phyloP scores from a whole-genome alignment of 2,888 invertebrate genomes.

The Tipula lateralis region DNA sequence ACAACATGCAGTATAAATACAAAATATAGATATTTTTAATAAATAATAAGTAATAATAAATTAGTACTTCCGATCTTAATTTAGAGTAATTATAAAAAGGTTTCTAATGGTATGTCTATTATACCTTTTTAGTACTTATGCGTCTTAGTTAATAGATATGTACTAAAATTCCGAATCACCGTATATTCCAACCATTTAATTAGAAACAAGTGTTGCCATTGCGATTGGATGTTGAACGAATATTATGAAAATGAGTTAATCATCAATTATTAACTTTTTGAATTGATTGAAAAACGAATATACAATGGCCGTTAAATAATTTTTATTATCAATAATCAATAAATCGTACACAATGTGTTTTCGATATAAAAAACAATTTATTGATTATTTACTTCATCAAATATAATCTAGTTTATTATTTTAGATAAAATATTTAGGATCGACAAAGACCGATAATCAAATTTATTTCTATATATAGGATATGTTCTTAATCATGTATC shows the following conservation, averaged over 20 bases:
- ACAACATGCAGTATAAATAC: too few relatives aligned
- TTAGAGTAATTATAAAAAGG: too few relatives aligned
- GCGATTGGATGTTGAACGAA: too few relatives aligned
- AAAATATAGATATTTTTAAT: too few relatives aligned
- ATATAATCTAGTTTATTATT: not conserved
- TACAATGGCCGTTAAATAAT: not conserved
- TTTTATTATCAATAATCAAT: not conserved
- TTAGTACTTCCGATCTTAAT: too few relatives aligned
- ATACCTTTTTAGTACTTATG: too few relatives aligned
- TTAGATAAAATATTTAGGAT: not conserved
- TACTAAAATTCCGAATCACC: too few relatives aligned
- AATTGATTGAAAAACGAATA: not conserved
- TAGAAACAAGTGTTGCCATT: too few relatives aligned
- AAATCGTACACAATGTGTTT: not conserved
- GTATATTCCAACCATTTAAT: too few relatives aligned
- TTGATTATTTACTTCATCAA: not conserved
- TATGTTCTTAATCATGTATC: not conserved
- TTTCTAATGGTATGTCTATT: too few relatives aligned
- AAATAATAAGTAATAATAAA: too few relatives aligned
- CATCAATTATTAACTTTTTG: not conserved
- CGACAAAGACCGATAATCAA: not conserved
- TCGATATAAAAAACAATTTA: not conserved
- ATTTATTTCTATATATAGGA: not conserved
- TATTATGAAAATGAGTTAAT: not conserved
- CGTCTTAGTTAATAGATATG: too few relatives aligned